These are phyloP conservation scores for Rhagonycha lutea DNA, from an alignment of 2,888 invertebrate genomes.

Conservation along the genomic window DNA sequence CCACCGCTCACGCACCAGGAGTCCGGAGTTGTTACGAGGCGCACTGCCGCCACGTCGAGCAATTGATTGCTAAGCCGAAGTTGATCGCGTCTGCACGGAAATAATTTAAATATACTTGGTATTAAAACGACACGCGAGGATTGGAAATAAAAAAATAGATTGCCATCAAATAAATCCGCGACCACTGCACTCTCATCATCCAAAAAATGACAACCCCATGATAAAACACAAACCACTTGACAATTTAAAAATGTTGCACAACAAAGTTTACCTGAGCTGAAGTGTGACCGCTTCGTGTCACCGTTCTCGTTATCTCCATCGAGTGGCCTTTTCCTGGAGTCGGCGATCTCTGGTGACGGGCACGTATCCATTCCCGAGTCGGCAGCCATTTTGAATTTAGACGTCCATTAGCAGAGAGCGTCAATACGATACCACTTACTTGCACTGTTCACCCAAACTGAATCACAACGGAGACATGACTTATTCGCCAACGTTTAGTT, in stretches of 20 bases:
- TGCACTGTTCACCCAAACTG: constrained; percentile 29
- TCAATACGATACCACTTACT: constrained; percentile 33
- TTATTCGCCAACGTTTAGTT: constrained; percentile 37
- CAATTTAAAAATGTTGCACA: constrained; percentile 9
- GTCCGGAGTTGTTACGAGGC: constrained; percentile 24
- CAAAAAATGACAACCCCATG: neutral
- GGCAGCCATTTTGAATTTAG: constrained; percentile 76
- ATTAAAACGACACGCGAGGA: neutral
- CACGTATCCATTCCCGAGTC: constrained; percentile 93
- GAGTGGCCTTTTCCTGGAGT: constrained; percentile 88
- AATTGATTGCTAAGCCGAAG: constrained; percentile 29
- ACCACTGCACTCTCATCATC: constrained; percentile 3
- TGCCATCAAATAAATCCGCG: neutral
- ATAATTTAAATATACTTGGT: neutral
- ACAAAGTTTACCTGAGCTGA: constrained; percentile 76
- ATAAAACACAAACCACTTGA: neutral
- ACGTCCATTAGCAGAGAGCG: constrained; percentile 40
- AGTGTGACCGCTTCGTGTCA: constrained; percentile 87
- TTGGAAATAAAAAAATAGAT: neutral
- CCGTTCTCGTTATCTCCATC: constrained; percentile 88
- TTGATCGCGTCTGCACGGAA: constrained; percentile 10
- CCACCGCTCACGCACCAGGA: constrained; percentile 31
- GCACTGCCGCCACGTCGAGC: constrained; percentile 30
- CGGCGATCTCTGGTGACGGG: constrained; percentile 89
- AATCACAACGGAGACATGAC: constrained; percentile 33